Conservation (phyloP, 1,140 invertebrate species). For the Daktulosphaira vitifoliae region DNA sequence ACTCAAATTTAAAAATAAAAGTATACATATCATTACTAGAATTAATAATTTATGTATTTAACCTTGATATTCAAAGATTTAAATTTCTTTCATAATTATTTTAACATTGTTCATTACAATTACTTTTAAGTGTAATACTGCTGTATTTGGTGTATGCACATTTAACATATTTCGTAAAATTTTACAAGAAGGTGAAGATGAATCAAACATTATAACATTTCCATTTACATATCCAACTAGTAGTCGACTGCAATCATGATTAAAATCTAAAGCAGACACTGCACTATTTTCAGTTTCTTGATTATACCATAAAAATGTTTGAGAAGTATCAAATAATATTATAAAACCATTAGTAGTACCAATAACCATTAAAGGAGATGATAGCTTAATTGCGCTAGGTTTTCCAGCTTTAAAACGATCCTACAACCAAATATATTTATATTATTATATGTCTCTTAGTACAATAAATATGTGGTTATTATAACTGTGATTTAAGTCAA, state of each 20-base stretch:
- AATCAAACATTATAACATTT: conserved; percentile 72
- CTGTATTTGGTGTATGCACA: conserved; percentile 47
- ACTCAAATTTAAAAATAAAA: too few relatives aligned
- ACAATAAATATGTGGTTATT: not conserved
- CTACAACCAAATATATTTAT: conserved; percentile 51
- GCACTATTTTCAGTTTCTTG: conserved; percentile 64
- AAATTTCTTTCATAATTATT: not conserved
- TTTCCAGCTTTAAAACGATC: conserved; percentile 81
- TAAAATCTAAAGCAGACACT: conserved; percentile 64
- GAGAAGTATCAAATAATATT: conserved; percentile 76
- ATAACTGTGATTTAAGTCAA: not conserved
- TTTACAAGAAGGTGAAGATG: conserved; percentile 55
- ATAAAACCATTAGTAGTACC: conserved; percentile 89
- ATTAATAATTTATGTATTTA: too few relatives aligned
- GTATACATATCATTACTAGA: too few relatives aligned
- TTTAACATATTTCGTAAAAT: conserved; percentile 64
- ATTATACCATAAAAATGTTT: conserved; percentile 61
- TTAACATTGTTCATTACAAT: too few relatives aligned
- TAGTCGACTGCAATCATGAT: conserved; percentile 74
- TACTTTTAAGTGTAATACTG: conserved; percentile 77
- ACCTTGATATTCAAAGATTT: too few relatives aligned
- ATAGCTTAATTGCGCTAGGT: conserved; percentile 70
- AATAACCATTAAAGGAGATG: conserved; percentile 65
- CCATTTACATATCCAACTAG: conserved; percentile 82
- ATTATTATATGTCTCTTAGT: not conserved